These are phyloP conservation scores for Acrocephalus arundinaceus DNA, from an alignment of 2,113 vertebrate species.

Conservation along the genomic window DNA sequence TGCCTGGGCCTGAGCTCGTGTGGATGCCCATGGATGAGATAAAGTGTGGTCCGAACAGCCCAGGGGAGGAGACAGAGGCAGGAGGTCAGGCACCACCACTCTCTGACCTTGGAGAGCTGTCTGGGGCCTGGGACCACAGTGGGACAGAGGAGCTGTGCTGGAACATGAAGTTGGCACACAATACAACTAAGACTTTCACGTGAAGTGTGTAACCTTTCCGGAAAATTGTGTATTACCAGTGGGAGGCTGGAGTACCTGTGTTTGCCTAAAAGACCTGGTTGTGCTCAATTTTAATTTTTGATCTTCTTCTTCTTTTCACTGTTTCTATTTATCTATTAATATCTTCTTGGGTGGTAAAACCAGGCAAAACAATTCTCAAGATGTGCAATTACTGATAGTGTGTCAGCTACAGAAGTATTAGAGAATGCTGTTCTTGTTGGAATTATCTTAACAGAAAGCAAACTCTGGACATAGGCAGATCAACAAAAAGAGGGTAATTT, in stretches of 20 bases:
- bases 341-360: background rate
- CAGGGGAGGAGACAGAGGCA: background rate
- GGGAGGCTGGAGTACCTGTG: background rate
- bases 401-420: background rate
- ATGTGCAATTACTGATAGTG: background rate
- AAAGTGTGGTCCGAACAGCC: background rate
- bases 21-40: background rate
- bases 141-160: background rate
- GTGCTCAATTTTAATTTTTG: too few relatives aligned
- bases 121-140: background rate
- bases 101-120: background rate
- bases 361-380: background rate
- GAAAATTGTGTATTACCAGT: background rate
- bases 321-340: background rate
- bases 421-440: background rate
- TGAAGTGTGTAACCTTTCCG: background rate
- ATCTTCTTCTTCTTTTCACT: background rate
- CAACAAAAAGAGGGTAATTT: conserved; percentile 15
- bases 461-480: background rate
- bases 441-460: background rate
- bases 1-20: background rate
- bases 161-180: background rate
- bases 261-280: background rate
- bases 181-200: background rate
- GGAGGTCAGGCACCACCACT: background rate